Evolutionary conservation across 2,888 invertebrate genomes (phyloP).

Genomic region (Dolichomitus sp.): DNA sequence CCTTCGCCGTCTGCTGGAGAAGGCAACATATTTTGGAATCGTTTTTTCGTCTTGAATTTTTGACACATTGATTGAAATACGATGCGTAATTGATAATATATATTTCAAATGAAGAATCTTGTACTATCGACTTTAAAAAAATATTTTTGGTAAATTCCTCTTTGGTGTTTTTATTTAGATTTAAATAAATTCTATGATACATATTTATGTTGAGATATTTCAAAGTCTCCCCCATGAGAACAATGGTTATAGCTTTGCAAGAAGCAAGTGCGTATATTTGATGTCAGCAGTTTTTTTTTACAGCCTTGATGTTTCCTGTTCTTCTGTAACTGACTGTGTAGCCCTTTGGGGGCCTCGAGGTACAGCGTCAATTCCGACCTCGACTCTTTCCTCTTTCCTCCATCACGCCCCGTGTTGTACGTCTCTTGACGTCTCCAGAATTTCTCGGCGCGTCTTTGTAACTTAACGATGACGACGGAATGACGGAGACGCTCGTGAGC

Average conservation of each 20-base stretch:
- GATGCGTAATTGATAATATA: too few species aligned
- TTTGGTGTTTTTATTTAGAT: too few species aligned
- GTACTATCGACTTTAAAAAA: not conserved
- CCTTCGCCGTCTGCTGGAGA: not conserved
- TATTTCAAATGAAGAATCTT: too few species aligned
- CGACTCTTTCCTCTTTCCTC: conserved; percentile 14
- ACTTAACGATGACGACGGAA: conserved; percentile 36
- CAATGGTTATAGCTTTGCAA: not conserved
- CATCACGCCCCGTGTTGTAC: conserved; percentile 6
- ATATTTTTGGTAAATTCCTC: not conserved
- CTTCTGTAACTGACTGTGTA: conserved; percentile 5
- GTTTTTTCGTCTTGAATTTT: not conserved
- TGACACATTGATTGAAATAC: not conserved
- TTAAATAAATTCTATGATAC: not conserved
- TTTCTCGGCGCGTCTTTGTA: conserved; percentile 31
- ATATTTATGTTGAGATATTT: not conserved
- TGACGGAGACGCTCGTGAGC: conserved; percentile 27
- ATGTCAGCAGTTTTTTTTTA: conserved; percentile 1
- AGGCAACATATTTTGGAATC: not conserved
- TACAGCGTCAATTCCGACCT: conserved; percentile 22
- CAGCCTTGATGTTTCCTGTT: not conserved
- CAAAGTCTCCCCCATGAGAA: not conserved
- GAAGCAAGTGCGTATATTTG: not conserved
- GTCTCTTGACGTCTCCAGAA: conserved; percentile 5
- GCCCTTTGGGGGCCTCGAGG: not conserved